Base-by-base conservation (phyloP, 2,797 vertebrate genomes). In the Geotrypetes seraphini region DNA sequence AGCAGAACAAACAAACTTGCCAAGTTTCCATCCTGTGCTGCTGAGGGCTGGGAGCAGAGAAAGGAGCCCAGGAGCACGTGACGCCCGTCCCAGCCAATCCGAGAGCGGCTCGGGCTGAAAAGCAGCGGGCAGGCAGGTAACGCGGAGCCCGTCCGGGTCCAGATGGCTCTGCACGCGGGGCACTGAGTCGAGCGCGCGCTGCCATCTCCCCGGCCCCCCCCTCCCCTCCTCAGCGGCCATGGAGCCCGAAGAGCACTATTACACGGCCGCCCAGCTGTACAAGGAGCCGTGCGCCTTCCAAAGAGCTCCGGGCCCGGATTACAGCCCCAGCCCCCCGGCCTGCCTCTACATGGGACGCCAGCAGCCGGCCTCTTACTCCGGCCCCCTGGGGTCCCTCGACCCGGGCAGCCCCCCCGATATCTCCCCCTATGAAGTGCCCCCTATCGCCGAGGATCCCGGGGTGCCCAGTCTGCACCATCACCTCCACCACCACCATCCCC, bases 311-410 rank as follows among this genome's bases (percentile, higher is more conserved):
- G 69, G 54, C 10, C 89, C 87, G 42, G 91, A 94, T 40, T 95
- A 85, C 77, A 85, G 30, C 60, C 57, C 71, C 43, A 86, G 82
- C 34, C 95, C 94, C 28, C 94, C 95, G 2, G 88, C 94, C 19
- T 97, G 95, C 61, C 84, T 96, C 25, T 97, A 96, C 62, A 84
- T 97, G 90, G 81, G 86, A 53, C 69, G 92, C 33, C 91, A 89
- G 61, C n/a, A 83, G 5, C 88, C 87, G 34, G 62, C 84, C 7
- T 75, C 84, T 12, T 97, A 88, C 65, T 39, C 85, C 6, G 51
- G 83, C 16, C 32, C 84, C 7, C 47, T 96, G 52, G 83, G 84
- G 23, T 43, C 62, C 19, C 62, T 94, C 58, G 92, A 97, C 25
- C 86, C 85, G 57, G 73, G 84, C 52, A 79, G 80, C 50, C 78